Conservation (phyloP, 2,888 invertebrate genomes). For the Phymatocera aterrima region DNA sequence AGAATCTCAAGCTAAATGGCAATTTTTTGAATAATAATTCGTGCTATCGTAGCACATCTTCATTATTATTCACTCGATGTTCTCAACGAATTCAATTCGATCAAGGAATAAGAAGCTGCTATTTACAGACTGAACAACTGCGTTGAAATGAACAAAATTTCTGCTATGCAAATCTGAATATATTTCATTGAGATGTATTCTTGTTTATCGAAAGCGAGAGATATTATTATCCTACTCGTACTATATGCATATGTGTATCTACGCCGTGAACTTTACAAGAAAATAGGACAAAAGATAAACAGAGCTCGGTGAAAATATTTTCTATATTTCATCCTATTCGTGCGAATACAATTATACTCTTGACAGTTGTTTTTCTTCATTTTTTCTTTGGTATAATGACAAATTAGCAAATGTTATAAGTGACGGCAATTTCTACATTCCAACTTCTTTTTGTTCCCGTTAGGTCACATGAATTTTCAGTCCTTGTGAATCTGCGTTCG, state of each 20-base stretch:
- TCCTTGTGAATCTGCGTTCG: background rate
- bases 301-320: background rate
- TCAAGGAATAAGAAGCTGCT: too few relatives aligned
- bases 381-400: background rate
- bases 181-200: background rate
- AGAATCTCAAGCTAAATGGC: background rate
- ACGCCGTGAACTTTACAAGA: background rate
- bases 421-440: background rate
- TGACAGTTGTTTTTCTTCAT: conserved; percentile 7
- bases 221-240: background rate
- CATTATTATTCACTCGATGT: background rate
- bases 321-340: conserved; percentile 1
- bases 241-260: background rate
- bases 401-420: background rate
- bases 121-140: too few relatives aligned
- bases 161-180: too few relatives aligned
- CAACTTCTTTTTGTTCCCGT: background rate
- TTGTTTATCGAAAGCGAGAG: background rate
- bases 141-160: too few relatives aligned
- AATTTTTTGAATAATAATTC: background rate
- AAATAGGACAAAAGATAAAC: background rate
- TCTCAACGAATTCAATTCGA: background rate
- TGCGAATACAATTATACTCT: conserved; percentile 20
- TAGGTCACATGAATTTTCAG: background rate
- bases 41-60: background rate